Evolutionary conservation across 2,888 invertebrate genomes (phyloP), one percentile per base, ranked within the genome.

Genomic region (Gerris lacustris): DNA sequence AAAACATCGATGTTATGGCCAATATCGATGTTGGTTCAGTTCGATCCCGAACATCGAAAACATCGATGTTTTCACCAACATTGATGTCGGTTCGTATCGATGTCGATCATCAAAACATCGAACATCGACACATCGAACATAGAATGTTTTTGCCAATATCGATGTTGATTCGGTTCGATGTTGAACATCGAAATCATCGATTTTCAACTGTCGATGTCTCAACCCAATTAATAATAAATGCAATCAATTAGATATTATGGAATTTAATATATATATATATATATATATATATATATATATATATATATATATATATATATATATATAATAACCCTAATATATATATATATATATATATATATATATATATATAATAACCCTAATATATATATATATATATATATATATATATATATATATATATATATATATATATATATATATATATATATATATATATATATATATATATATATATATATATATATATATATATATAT

Each of bases 261-360:
- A 55, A 64, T 17, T 9, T 64, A 18, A 17, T n/a, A 17, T n/a
- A 18, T 64, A 18, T 17, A 64, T 64, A n/a, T 18, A 64, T 18
- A 64, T 64, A 64, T 64, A n/a, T 18, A 64, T 64, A 64, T 64
- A 64, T 64, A 64, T 17, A 66, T 7, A 66, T 31, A 66, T 31
- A 66, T 31, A 66, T 66, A 66, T 66, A 66, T 66, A 66, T 66
- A 66, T 66, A 66, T 66, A 66, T 66, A 66, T 66, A 66, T 66
- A 66, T 66, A 66, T 66, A 66, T 63, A 63, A 17, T 55, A 55
- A 55, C 9, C 15, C 15, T 55, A 55, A 55, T 55, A 11, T 64
- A 18, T 64, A 64, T 64, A 15, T 64, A 64, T 47, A 18, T 64
- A 64, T 64, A 64, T 18, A 64, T 64, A 15, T 18, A 17, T 18